Percentiles rank a stretch among this genome's conserved stretches.
Evolutionary conservation across 2,888 invertebrate genomes (phyloP).

Genomic region (Tachystola acroxantha): DNA sequence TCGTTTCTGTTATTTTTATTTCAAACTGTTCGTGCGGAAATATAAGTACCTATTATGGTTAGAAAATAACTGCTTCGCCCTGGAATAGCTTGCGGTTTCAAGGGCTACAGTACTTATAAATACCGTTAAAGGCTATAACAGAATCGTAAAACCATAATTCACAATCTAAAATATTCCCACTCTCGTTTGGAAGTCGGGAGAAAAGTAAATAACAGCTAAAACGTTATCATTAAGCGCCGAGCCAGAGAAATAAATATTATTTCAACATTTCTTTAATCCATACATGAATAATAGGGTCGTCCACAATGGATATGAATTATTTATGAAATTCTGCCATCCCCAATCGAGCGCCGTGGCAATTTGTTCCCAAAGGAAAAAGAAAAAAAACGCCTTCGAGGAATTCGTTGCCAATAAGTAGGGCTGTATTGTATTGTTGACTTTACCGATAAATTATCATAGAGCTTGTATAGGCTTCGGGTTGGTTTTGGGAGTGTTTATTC

Average conservation of each 20-base stretch:
- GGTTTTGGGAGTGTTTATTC: slow-evolving; percentile 28
- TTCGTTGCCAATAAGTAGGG: not conserved
- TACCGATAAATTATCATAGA: slow-evolving; percentile 14
- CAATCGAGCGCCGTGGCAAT: not conserved
- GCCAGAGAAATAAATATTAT: too few species aligned
- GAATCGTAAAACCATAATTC: too few species aligned
- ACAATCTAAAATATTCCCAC: too few species aligned
- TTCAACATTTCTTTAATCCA: too few species aligned
- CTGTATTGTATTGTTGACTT: slow-evolving; percentile 8
- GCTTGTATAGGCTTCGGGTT: slow-evolving; percentile 5
- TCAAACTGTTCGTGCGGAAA: slow-evolving; percentile 8
- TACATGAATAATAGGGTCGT: too few species aligned
- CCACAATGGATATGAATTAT: not conserved
- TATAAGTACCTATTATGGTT: too few species aligned
- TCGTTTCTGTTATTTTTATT: slow-evolving; percentile 9
- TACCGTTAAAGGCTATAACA: not conserved
- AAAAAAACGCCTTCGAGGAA: not conserved
- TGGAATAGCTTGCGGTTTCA: slow-evolving; percentile 3
- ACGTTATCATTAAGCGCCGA: too few species aligned
- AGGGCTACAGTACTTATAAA: not conserved
- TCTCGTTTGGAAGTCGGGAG: too few species aligned
- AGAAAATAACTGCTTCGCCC: slow-evolving; percentile 1
- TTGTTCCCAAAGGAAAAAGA: not conserved
- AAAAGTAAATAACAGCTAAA: too few species aligned
- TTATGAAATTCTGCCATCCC: not conserved